A percentile compares a stretch with the other conserved stretches of the same genome.
phyloP scores from a whole-genome alignment of 2,113 vertebrate species.

The Piprites chloris region DNA sequence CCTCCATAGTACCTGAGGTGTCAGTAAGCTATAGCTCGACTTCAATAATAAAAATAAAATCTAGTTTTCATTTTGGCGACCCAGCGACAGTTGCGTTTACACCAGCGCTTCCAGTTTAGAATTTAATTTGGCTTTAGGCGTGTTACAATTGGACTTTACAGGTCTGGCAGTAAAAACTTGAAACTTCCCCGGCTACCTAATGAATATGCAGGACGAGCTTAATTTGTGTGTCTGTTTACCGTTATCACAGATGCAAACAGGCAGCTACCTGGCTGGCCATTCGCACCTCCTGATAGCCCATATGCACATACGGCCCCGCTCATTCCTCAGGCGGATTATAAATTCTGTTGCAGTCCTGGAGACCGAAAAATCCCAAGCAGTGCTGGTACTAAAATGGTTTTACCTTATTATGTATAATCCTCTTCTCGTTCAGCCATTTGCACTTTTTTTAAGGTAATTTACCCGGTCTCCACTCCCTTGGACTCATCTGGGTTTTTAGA shows the following conservation, averaged over 20 bases:
- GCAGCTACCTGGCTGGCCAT: background rate
- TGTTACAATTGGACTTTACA: background rate
- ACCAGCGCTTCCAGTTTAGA: background rate
- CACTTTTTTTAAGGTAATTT: background rate
- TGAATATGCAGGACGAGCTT: background rate
- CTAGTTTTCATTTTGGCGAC: background rate
- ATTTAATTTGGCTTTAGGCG: background rate
- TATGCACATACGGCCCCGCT: background rate
- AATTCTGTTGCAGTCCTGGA: background rate
- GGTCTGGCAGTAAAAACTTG: background rate
- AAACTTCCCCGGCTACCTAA: background rate
- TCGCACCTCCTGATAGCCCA: background rate
- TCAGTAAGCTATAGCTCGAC: background rate
- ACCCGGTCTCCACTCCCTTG: background rate
- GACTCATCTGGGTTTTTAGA: background rate
- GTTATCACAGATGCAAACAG: background rate
- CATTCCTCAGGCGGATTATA: background rate
- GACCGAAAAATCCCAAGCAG: background rate
- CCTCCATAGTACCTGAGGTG: background rate
- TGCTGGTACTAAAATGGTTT: background rate
- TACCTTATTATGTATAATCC: no score
- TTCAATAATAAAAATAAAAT: background rate
- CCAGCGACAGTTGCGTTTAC: background rate
- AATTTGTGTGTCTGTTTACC: background rate
- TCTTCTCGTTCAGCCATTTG: background rate